Conservation (phyloP, 2,888 invertebrate genomes). For the Cecidostiba fungosa region DNA sequence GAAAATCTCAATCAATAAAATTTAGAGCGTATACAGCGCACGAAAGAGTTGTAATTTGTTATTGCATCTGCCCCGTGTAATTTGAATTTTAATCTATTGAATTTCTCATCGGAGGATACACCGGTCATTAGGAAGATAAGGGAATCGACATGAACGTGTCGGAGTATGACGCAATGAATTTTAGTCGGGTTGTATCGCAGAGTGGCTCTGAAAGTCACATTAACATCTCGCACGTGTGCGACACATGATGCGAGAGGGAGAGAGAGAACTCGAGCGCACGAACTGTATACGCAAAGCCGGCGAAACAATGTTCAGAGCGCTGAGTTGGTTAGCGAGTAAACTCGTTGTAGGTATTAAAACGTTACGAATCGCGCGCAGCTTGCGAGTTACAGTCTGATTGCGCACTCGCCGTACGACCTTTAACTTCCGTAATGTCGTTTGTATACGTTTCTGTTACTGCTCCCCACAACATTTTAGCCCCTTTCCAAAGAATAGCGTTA, state of each 20-base stretch:
- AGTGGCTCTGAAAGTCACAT: conserved; percentile 7
- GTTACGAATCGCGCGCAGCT: conserved; percentile 2
- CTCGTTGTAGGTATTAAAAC: conserved; percentile 5
- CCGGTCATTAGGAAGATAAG: neutral
- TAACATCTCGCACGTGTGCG: conserved; percentile 3
- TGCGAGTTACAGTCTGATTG: neutral
- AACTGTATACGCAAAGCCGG: neutral
- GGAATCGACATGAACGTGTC: neutral
- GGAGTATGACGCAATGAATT: neutral
- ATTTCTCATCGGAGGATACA: neutral
- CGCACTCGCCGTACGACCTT: neutral
- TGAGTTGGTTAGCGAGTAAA: conserved; percentile 2
- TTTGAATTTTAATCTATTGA: neutral
- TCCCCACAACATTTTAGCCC: neutral
- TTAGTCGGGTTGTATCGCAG: neutral
- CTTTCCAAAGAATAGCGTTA: neutral
- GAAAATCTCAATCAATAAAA: too few species aligned
- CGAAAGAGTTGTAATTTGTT: neutral
- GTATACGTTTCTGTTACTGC: neutral
- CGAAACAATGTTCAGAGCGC: neutral
- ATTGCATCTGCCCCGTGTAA: neutral
- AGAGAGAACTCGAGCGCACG: neutral
- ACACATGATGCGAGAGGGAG: neutral
- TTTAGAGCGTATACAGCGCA: too few species aligned
- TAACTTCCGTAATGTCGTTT: neutral